A percentile compares a stretch with the other conserved stretches of the same genome.
Conservation (phyloP, 2,797 vertebrate species). For the Siniperca undulata region DNA sequence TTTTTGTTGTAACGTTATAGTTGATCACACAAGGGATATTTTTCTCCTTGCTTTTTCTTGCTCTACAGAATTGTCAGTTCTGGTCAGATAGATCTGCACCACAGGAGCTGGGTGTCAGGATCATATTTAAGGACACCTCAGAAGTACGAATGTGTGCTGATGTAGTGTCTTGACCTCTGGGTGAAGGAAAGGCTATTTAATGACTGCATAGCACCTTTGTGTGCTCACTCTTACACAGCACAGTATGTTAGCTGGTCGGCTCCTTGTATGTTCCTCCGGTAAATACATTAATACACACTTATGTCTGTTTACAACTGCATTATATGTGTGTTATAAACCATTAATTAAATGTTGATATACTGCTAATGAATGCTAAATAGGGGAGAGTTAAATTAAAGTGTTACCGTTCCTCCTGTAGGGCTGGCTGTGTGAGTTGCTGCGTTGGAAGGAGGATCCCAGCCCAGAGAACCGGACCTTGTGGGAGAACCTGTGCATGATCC, state of each 20-base stretch:
- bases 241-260: not conserved
- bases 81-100: slow-evolving; percentile 11
- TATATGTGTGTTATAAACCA: not conserved
- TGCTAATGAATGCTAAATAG: not conserved
- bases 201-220: not conserved
- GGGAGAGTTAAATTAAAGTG: not conserved
- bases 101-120: not conserved
- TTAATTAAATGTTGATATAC: not conserved
- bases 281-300: not conserved
- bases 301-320: not conserved
- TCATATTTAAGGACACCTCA: not conserved
- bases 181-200: not conserved
- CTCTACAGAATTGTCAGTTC: not conserved
- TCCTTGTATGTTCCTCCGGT: slow-evolving; percentile 47
- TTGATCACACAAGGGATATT: not conserved
- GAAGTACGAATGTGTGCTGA: not conserved
- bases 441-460: slow-evolving; percentile 96
- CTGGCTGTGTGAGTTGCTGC: slow-evolving; percentile 95
- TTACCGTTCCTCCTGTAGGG: slow-evolving; percentile 84
- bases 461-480: slow-evolving; percentile 96
- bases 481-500: slow-evolving; percentile 98
- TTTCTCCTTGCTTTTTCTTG: not conserved
- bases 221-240: not conserved
- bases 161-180: slow-evolving; percentile 3
- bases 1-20: slow-evolving; percentile 12